Base-by-base conservation (phyloP, 2,113 vertebrate genomes). In the Prochilodus magdalenae region DNA sequence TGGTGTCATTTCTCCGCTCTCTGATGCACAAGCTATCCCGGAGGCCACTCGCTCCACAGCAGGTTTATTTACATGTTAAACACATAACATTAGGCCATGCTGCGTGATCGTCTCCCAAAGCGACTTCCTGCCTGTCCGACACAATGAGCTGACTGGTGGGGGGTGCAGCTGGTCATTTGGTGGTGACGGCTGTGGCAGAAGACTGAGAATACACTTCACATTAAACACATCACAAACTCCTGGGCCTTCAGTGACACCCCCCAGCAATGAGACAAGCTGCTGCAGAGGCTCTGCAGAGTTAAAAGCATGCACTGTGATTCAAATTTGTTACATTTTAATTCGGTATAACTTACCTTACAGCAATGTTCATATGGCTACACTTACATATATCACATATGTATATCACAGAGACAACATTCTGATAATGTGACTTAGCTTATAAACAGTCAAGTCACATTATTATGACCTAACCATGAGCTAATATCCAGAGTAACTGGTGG, bases 61-160 rank as follows among this genome's bases (percentile, higher is more conserved):
- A 2, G 53, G 67, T 83, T 73, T 86, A 83, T 83, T 86, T 83
- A 86, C 77, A 83, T 83, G 44, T 73, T 81, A 81, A 86, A 77
- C 69, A 65, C 60, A 75, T n/a, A 55, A 77, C 73, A 81, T 80
- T 80, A 77, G 53, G 69, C 60, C 53, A 80, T 40, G 2, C 73
- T 63, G 59, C 22, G 30, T 73, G 67, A 71, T 44, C 49, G 36
- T 63, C 47, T 80, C 85, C 73, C 36, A 59, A 26, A 26, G 73
- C 60, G 47, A 72, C 30, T 27, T 69, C 70, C 73, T 75, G 84
- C 51, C 59, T 72, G 67, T 44, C 81, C 65, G 66, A 49, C 71
- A 75, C 71, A 75, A 78, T 53, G 55, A 79, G 57, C 18, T 30
- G 22, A 26, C 77, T 65, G 63, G 85, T 26, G 22, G 84, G 81